These are phyloP conservation scores for Chironomus tepperi DNA, from an alignment of 1,140 invertebrate species.

Conservation along the genomic window DNA sequence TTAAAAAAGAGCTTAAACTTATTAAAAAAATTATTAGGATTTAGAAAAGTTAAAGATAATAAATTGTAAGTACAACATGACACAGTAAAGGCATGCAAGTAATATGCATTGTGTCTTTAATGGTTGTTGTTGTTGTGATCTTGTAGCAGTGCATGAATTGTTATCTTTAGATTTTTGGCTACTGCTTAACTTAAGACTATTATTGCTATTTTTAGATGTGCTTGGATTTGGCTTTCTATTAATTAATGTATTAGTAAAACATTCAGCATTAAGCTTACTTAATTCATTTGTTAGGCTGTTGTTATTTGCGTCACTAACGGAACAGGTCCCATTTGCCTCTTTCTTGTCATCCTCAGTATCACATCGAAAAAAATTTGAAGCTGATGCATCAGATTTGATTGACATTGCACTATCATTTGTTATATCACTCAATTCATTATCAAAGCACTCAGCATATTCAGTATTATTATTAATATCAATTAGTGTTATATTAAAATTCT, in stretches of 20 bases:
- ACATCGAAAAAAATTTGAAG: not conserved
- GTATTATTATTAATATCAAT: slow-evolving; percentile 18
- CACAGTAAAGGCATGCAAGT: not conserved
- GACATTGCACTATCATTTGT: slow-evolving; percentile 8
- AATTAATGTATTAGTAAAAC: slow-evolving; percentile 8
- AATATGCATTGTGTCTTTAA: slow-evolving; percentile 16
- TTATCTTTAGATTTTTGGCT: not conserved
- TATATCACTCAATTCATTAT: slow-evolving; percentile 17
- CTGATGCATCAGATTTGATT: not conserved
- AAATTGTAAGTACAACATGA: slow-evolving; percentile 15
- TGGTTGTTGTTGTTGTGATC: not conserved
- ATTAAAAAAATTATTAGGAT: not conserved
- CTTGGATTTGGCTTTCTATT: slow-evolving; percentile 19
- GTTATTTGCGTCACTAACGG: slow-evolving; percentile 21
- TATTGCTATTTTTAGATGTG: not conserved
- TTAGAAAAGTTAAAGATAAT: not conserved
- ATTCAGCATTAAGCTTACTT: slow-evolving; percentile 27
- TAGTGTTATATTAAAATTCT: slow-evolving; percentile 9
- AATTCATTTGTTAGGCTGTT: slow-evolving; percentile 9
- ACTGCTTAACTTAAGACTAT: slow-evolving; percentile 16
- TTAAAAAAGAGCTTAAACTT: not conserved
- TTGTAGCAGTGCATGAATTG: not conserved
- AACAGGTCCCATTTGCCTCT: not conserved
- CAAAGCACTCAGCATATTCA: slow-evolving; percentile 11
- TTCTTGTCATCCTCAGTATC: not conserved